Percentiles rank a stretch among this genome's conserved stretches.
Conservation (phyloP, 1,140 invertebrate species). For the Ceratina calcarata region DNA sequence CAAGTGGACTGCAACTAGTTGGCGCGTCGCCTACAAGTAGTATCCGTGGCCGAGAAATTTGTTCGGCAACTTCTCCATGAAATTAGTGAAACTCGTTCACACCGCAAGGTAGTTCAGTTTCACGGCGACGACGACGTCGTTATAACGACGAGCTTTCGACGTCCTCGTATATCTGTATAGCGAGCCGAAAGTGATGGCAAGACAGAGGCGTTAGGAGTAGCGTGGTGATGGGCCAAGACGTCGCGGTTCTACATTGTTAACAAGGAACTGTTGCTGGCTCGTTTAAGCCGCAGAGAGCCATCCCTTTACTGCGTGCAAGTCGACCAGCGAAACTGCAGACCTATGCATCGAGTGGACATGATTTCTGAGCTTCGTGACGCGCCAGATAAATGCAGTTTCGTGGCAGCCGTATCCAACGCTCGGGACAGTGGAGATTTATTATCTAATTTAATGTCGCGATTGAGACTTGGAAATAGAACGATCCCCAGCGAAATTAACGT, state of each 20-base stretch:
- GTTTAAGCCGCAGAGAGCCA: not conserved
- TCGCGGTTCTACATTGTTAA: slow-evolving; percentile 44
- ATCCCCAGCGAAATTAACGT: slow-evolving; percentile 24
- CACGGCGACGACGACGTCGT: slow-evolving; percentile 35
- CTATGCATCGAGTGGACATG: slow-evolving; percentile 29
- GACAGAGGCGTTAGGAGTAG: not conserved
- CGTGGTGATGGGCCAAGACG: slow-evolving; percentile 40
- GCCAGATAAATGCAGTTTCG: slow-evolving; percentile 18
- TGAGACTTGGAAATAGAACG: slow-evolving; percentile 13
- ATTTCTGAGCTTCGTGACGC: not conserved
- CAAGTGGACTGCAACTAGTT: slow-evolving; percentile 37
- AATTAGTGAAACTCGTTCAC: slow-evolving; percentile 67
- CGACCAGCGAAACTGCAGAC: slow-evolving; percentile 28
- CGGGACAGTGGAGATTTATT: slow-evolving; percentile 28
- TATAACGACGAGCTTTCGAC: slow-evolving; percentile 51
- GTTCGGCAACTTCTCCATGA: slow-evolving; percentile 33
- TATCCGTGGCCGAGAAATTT: slow-evolving; percentile 51
- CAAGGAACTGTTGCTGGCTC: slow-evolving; percentile 44
- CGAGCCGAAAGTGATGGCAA: not conserved
- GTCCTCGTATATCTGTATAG: not conserved
- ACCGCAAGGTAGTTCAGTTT: slow-evolving; percentile 60
- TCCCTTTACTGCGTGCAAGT: not conserved
- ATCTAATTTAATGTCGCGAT: slow-evolving; percentile 43
- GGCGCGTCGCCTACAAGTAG: slow-evolving; percentile 31
- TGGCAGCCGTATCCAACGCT: not conserved